Conservation (phyloP, 2,888 invertebrate genomes). For the Cetonia aurata region DNA sequence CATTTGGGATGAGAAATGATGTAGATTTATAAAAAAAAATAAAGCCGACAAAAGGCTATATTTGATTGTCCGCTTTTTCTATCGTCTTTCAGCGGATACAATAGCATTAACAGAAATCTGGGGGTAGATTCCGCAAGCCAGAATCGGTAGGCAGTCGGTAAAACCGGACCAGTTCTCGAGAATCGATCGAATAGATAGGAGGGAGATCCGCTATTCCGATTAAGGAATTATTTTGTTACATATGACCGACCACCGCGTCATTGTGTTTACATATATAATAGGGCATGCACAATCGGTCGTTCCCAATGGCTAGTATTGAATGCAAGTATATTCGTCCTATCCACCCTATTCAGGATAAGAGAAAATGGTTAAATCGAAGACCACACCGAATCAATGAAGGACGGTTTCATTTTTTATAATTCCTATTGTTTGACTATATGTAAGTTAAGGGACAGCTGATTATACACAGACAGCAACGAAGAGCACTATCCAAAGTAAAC, state of each 20-base stretch:
- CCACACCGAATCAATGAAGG: constrained; percentile 7
- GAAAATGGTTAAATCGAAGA: constrained; percentile 18
- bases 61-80: not conserved
- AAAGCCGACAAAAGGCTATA: not conserved
- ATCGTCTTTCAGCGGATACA: not conserved
- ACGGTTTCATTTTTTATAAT: constrained; percentile 5
- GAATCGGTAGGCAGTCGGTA: not conserved
- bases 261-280: constrained; percentile 31
- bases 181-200: constrained; percentile 1
- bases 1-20: no score
- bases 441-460: no score
- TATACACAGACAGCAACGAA: no score
- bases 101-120: constrained; percentile 1
- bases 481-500: no score
- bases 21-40: no score
- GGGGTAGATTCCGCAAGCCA: not conserved
- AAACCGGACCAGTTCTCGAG: constrained; percentile 14
- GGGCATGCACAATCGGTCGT: constrained; percentile 21
- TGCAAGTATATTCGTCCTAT: constrained; percentile 8
- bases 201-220: constrained; percentile 18
- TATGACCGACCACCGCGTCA: constrained; percentile 28
- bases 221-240: constrained; percentile 36
- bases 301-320: constrained; percentile 4
- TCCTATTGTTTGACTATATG: no score
- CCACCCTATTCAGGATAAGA: constrained; percentile 6